phyloP scores from a whole-genome alignment of 1,140 invertebrate genomes.

The Hylyphantes graminicola region DNA sequence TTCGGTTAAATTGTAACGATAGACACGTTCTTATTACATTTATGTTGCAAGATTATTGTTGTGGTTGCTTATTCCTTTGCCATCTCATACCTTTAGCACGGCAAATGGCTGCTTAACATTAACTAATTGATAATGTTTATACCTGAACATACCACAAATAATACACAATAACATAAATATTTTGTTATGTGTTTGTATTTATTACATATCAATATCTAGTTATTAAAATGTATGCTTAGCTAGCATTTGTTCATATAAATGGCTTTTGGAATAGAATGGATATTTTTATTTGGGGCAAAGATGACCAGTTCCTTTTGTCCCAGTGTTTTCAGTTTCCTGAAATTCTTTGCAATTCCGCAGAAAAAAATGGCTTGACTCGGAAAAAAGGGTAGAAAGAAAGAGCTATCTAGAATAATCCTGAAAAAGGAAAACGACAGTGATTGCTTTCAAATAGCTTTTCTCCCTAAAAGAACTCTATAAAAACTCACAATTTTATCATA shows the following conservation, averaged over 20 bases:
- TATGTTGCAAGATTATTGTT: too few relatives aligned
- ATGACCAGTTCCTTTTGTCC: background rate
- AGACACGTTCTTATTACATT: too few relatives aligned
- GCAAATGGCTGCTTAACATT: too few relatives aligned
- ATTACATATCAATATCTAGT: too few relatives aligned
- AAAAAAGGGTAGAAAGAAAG: slow-evolving; percentile 8
- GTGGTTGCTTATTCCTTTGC: too few relatives aligned
- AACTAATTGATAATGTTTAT: too few relatives aligned
- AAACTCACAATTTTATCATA: background rate
- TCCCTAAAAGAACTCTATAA: slow-evolving; percentile 35
- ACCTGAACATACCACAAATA: too few relatives aligned
- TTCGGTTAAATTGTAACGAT: too few relatives aligned
- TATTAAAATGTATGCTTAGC: too few relatives aligned
- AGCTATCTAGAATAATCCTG: slow-evolving; percentile 42
- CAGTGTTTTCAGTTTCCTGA: slow-evolving; percentile 18
- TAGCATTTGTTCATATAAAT: background rate
- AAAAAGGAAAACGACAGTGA: slow-evolving; percentile 47
- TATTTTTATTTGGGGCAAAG: background rate
- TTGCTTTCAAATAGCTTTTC: slow-evolving; percentile 49
- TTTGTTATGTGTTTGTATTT: too few relatives aligned
- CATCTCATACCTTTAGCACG: too few relatives aligned
- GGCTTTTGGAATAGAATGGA: background rate
- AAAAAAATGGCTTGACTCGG: background rate
- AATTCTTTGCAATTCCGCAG: slow-evolving; percentile 29
- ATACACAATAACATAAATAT: too few relatives aligned